Evolutionary conservation across 1,140 invertebrate genomes (phyloP), one percentile per base, ranked within the genome.

Genomic region (Elymnias hypermnestra): DNA sequence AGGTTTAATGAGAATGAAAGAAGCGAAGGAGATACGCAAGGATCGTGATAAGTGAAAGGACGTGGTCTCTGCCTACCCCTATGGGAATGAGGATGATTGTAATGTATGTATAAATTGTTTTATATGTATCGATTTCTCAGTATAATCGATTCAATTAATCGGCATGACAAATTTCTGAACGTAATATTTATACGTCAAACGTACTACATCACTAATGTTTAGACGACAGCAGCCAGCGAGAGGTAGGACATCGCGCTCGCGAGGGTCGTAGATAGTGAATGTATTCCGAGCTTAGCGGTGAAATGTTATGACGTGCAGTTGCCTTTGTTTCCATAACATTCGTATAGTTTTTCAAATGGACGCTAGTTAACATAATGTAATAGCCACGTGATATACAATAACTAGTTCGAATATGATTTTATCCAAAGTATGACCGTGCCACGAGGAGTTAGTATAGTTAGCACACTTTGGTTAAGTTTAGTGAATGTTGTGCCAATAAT

Each of bases 261-360:
- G 40, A 51, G 42, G 44, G 41, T 50, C 41, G 52, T 57, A 41
- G 53, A 49, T 55, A 55, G 61, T 54, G 59, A 63, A 60, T 56
- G 60, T 68, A 63, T 53, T 64, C 29, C 64, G 52, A 57, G 57
- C 64, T 67, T 57, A 57, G 53, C 53, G 53, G 44, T 67, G 73
- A 68, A 73, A 85, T 85, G 81, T 85, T 85, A 85, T 85, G 81
- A 85, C 81, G 81, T 82, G 74, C 76, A 77, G 69, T 64, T 72
- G 76, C 78, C 78, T 85, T 85, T 85, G 78, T 85, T 82, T 75
- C 60, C 62, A 61, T 49, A 77, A 71, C 65, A 73, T 58, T 68
- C 53, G 58, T 49, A 54, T 69, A 63, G 61, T 76, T 72, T 70
- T 66, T 53, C 38, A 58, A 40, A 38, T 53, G 29, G 57, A 57